A percentile compares a stretch with the other conserved stretches of the same genome.
These are phyloP conservation scores for Naja naja DNA, from an alignment of 2,113 vertebrate species.

Conservation along the genomic window DNA sequence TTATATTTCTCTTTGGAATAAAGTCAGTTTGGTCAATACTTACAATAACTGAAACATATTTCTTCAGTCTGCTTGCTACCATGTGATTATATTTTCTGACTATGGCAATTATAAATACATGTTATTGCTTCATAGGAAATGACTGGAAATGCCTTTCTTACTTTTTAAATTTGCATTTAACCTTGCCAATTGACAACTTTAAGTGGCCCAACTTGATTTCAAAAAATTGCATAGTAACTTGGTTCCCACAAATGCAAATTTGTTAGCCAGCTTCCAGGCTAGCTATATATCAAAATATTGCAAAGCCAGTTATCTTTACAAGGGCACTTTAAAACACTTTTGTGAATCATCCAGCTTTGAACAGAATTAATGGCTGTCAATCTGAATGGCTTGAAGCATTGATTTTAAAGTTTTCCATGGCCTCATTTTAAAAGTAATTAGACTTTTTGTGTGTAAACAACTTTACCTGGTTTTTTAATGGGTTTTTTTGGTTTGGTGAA, in stretches of 20 bases:
- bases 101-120: background rate
- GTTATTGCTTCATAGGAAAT: background rate
- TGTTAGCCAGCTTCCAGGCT: background rate
- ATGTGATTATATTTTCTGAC: background rate
- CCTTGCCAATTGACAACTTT: background rate
- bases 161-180: background rate
- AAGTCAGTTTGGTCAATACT: background rate
- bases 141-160: background rate
- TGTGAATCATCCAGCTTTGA: constrained; percentile 1
- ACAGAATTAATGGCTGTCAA: constrained; percentile 5
- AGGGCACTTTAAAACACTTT: background rate
- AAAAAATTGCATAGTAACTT: background rate
- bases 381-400: background rate
- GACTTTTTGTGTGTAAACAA: background rate
- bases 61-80: background rate
- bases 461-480: background rate
- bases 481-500: background rate
- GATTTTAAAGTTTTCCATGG: constrained; percentile 16
- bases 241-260: background rate
- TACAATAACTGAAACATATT: background rate
- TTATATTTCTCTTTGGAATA: background rate
- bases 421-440: constrained; percentile 11
- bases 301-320: background rate
- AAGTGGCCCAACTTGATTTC: background rate
- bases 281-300: background rate